phyloP scores from a whole-genome alignment of 2,888 invertebrate genomes.

The Zhengitettix transpicula region DNA sequence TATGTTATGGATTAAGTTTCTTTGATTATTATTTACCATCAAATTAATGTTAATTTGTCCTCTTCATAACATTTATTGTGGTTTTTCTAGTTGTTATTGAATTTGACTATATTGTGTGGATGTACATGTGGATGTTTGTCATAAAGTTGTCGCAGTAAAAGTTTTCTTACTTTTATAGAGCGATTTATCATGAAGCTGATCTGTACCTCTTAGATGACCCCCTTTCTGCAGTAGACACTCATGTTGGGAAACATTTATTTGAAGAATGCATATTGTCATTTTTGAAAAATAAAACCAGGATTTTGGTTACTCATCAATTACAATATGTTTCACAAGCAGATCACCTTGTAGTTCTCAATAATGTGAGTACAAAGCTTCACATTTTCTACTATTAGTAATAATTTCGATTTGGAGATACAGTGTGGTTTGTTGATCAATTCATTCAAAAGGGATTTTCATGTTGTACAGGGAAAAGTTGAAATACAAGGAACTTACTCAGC shows the following conservation, averaged over 20 bases:
- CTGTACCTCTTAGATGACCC: constrained; percentile 70
- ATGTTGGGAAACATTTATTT: constrained; percentile 56
- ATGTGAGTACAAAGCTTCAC: constrained; percentile 16
- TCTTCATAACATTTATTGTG: too few species aligned
- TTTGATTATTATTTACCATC: background rate
- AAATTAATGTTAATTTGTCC: too few species aligned
- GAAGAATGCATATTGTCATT: constrained; percentile 28
- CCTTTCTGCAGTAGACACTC: constrained; percentile 63
- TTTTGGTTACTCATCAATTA: constrained; percentile 23
- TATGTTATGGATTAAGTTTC: too few species aligned
- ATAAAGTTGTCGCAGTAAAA: too few species aligned
- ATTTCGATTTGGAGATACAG: too few species aligned
- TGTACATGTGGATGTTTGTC: too few species aligned
- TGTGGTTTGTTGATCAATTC: too few species aligned
- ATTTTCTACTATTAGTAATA: too few species aligned
- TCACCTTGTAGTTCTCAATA: constrained; percentile 23
- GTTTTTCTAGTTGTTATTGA: too few species aligned
- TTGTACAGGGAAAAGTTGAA: constrained; percentile 14
- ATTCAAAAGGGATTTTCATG: too few species aligned
- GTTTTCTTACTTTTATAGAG: constrained; percentile 23
- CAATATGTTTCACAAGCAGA: constrained; percentile 19
- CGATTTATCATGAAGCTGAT: constrained; percentile 57
- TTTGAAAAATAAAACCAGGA: constrained; percentile 25
- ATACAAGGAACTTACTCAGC: constrained; percentile 16
- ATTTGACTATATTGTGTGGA: too few species aligned